A percentile compares a stretch with the other conserved stretches of the same genome.
Conservation (phyloP, 1,140 invertebrate genomes). For the Nylanderia fulva region DNA sequence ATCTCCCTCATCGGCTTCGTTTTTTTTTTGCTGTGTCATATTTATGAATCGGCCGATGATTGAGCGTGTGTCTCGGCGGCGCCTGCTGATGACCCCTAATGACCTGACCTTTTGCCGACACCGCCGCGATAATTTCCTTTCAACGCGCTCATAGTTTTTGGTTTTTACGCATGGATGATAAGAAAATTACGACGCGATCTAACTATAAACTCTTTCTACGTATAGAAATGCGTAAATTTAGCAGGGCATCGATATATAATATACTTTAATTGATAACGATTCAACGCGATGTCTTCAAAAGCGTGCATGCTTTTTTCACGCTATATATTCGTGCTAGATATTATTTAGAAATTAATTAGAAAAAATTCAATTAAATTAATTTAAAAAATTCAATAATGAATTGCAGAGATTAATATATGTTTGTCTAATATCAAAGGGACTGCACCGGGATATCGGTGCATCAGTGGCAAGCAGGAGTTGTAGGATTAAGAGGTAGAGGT, state of each 20-base stretch:
- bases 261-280: constrained; percentile 3
- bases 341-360: neutral
- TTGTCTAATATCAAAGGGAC: neutral
- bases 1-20: constrained; percentile 32
- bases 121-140: constrained; percentile 46
- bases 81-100: constrained; percentile 37
- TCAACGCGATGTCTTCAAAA: neutral
- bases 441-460: neutral
- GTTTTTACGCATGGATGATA: constrained; percentile 15
- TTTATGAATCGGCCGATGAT: constrained; percentile 66
- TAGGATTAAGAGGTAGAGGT: neutral
- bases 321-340: neutral
- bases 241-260: neutral
- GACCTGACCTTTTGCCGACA: constrained; percentile 29
- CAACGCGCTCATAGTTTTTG: constrained; percentile 24
- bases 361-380: too few relatives aligned
- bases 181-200: constrained; percentile 20
- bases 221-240: constrained; percentile 9
- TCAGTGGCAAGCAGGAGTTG: neutral
- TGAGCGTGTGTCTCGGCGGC: constrained; percentile 37
- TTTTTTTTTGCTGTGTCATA: constrained; percentile 41
- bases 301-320: neutral
- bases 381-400: neutral
- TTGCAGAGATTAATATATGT: neutral
- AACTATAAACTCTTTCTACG: neutral